These are phyloP conservation scores for Temnothorax nylanderi DNA, from an alignment of 1,140 invertebrate genomes.

Conservation along the genomic window DNA sequence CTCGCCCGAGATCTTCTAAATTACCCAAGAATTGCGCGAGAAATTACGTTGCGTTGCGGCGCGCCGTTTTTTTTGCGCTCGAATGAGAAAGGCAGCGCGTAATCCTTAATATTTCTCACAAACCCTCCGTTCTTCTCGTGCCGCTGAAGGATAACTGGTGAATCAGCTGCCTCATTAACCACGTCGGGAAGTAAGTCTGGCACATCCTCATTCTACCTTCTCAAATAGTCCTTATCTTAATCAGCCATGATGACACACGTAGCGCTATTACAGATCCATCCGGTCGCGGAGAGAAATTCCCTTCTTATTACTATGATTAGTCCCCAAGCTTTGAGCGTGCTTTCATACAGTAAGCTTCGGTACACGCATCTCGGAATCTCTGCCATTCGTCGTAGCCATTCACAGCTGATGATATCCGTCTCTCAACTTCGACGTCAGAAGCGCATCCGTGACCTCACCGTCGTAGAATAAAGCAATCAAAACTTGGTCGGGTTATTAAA, in stretches of 20 bases:
- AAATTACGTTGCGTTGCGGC: background rate
- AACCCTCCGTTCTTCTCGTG: background rate
- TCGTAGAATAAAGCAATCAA: slow-evolving; percentile 29
- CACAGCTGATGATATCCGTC: background rate
- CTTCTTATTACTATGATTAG: background rate
- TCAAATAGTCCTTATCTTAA: slow-evolving; percentile 30
- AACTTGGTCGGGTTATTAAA: slow-evolving; percentile 45
- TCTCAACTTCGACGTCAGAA: slow-evolving; percentile 7
- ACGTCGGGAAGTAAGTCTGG: background rate
- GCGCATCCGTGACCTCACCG: background rate
- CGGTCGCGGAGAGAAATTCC: background rate
- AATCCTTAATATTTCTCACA: background rate
- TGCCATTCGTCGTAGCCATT: background rate
- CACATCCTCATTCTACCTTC: background rate
- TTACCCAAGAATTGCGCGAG: background rate
- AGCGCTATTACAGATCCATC: background rate
- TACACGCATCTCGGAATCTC: background rate
- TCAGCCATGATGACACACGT: background rate
- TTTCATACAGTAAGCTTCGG: background rate
- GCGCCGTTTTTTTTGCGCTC: background rate
- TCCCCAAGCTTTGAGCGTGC: background rate
- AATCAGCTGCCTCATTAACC: slow-evolving; percentile 15
- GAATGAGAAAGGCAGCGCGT: background rate
- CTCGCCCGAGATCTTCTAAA: background rate
- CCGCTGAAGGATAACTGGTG: background rate